These are phyloP conservation scores for Drosophila varians DNA, from an alignment of 1,140 invertebrate genomes.

Conservation along the genomic window DNA sequence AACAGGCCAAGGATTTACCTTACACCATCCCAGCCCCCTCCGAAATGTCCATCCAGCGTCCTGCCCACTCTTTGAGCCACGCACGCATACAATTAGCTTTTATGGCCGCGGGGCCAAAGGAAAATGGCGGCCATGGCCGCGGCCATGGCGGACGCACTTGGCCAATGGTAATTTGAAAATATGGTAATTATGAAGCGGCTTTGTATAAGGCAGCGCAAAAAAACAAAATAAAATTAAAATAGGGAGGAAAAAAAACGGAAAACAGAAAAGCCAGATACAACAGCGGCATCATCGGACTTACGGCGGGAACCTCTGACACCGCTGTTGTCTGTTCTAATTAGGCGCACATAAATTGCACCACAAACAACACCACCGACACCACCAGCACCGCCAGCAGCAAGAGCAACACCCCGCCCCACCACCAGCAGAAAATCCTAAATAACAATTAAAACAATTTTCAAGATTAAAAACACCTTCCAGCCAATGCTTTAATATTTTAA, in stretches of 20 bases:
- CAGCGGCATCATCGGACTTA: neutral
- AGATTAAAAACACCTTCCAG: conserved; percentile 80
- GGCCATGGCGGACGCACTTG: conserved; percentile 55
- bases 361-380: conserved; percentile 32
- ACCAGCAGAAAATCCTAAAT: conserved; percentile 72
- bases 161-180: conserved; percentile 79
- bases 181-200: conserved; percentile 76
- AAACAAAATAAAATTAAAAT: conserved; percentile 7
- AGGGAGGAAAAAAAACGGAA: neutral
- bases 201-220: conserved; percentile 31
- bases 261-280: conserved; percentile 10
- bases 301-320: conserved; percentile 46
- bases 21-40: neutral
- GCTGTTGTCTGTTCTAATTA: conserved; percentile 73
- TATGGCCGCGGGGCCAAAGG: conserved; percentile 60
- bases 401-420: neutral
- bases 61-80: conserved; percentile 5
- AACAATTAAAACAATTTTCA: conserved; percentile 82
- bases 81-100: conserved; percentile 81
- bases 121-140: conserved; percentile 50
- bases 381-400: conserved; percentile 17
- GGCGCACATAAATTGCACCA: conserved; percentile 67
- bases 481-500: conserved; percentile 79
- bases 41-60: neutral
- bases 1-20: conserved; percentile 57